These are phyloP conservation scores for Sarcoramphus papa DNA, from an alignment of 2,797 vertebrate genomes.

Conservation along the genomic window DNA sequence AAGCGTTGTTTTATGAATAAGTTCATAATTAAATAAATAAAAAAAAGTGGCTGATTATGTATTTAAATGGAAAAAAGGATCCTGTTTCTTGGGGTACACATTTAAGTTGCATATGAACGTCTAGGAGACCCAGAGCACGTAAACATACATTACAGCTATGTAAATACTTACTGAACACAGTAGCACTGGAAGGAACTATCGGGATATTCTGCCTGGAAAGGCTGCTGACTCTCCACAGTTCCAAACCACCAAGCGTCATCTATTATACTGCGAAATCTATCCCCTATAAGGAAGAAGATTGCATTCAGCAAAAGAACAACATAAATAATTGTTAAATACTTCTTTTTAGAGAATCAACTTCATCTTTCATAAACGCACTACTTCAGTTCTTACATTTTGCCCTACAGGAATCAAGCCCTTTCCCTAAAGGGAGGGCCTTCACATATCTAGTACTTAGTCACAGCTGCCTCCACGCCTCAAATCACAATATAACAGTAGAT, in stretches of 20 bases:
- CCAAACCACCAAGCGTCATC: slow-evolving; percentile 99
- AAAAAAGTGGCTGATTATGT: background rate
- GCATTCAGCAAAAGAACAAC: background rate
- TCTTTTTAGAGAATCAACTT: background rate
- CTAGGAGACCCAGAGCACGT: background rate
- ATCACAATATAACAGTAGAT: background rate
- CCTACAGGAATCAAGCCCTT: background rate
- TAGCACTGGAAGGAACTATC: slow-evolving; percentile 99
- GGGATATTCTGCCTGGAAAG: slow-evolving; percentile 92
- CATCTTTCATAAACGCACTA: background rate
- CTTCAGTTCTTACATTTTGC: background rate
- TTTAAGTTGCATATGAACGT: background rate
- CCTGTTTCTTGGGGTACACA: background rate
- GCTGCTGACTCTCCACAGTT: slow-evolving; percentile 92
- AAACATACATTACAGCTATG: background rate
- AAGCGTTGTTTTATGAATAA: background rate
- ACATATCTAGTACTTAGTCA: background rate
- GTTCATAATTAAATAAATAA: background rate
- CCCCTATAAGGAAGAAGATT: slow-evolving; percentile 62
- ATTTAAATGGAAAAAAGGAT: background rate
- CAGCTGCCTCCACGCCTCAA: background rate
- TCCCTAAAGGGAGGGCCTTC: background rate
- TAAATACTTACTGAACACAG: slow-evolving; percentile 83
- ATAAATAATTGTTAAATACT: background rate
- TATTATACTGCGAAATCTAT: slow-evolving; percentile 93